Conservation (phyloP, 1,140 invertebrate genomes). For the Drosophila guanche region DNA sequence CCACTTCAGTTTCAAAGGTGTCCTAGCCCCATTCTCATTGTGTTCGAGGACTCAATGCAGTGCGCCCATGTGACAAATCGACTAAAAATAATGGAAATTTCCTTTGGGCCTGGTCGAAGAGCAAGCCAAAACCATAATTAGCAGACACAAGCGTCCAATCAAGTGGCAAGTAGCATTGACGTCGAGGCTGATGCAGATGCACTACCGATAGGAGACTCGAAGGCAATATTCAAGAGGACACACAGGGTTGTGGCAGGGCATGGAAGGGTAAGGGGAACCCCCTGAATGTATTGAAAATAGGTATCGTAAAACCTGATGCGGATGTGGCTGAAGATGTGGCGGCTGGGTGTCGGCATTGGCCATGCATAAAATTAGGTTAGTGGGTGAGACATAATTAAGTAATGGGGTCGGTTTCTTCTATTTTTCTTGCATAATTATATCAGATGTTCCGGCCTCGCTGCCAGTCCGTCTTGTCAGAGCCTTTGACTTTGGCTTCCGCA, state of each 20-base stretch:
- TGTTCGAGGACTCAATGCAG: conserved; percentile 1
- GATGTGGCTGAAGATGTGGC: conserved; percentile 15
- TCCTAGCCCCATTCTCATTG: not conserved
- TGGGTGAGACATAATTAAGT: conserved; percentile 80
- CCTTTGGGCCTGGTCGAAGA: conserved; percentile 9
- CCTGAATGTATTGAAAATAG: conserved; percentile 46
- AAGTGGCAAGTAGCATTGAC: conserved; percentile 79
- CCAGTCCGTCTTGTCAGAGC: conserved; percentile 9
- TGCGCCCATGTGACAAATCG: conserved; percentile 30
- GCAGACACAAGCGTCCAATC: conserved; percentile 62
- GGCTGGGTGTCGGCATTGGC: conserved; percentile 45
- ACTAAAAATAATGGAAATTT: conserved; percentile 62
- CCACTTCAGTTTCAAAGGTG: not conserved
- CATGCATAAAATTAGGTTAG: conserved; percentile 72
- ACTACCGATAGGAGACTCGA: conserved; percentile 50
- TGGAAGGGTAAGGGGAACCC: not conserved
- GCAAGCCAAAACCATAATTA: conserved; percentile 50
- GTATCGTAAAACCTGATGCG: conserved; percentile 52
- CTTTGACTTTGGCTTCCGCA: conserved; percentile 26
- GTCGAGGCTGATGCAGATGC: conserved; percentile 52
- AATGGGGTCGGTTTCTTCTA: conserved; percentile 55
- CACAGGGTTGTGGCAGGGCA: too few species aligned
- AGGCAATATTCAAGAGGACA: conserved; percentile 59
- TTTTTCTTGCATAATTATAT: conserved; percentile 65
- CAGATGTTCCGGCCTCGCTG: conserved; percentile 26